Base-by-base conservation (phyloP, 1,140 invertebrate species). In the Drosophila mauritiana region DNA sequence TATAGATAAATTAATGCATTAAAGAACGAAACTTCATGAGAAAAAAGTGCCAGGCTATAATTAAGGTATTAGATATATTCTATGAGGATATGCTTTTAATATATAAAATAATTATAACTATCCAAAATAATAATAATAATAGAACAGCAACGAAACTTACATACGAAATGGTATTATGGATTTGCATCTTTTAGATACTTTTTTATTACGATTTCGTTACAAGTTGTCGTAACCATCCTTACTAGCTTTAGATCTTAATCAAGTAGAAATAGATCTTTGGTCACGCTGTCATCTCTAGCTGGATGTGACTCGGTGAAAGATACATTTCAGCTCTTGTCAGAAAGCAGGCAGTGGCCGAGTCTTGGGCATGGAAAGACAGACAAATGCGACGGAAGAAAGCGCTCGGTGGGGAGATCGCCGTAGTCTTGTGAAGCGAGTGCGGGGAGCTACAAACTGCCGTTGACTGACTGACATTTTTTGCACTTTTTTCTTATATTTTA, bases 291-390 rank as follows among this genome's bases (percentile, higher is more conserved):
- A 70, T 70, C 68, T 70, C 68, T 70, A 69, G 17, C 15, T 45
- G 31, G 37, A 46, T 48, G 39, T 3, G 34, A 53, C 39, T 67
- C 74, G 84, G 84, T 89, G 84, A 89, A 89, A 89, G 84, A 89
- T 89, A 90, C 84, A 90, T 89, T 90, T 89, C 84, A 89, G 54
- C 84, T 89, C 80, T 89, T 90, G 84, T 89, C 84, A 89, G 82
- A 89, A 88, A 77, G 64, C 72, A 83, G 78, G 78, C 75, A 74
- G 58, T 76, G 82, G 58, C 52, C 63, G 31, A 70, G 72, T 65
- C 73, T 86, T 78, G 81, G 75, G 63, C 79, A 54, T 81, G 73
- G 78, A 73, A 81, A 85, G 72, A 63, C 73, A 82, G 83, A 82
- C 84, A 86, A 85, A 88, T 86, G 82, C 83, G 83, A 65, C 85